Evolutionary conservation across 2,888 invertebrate species (phyloP).

Genomic region (Apamea sordens): DNA sequence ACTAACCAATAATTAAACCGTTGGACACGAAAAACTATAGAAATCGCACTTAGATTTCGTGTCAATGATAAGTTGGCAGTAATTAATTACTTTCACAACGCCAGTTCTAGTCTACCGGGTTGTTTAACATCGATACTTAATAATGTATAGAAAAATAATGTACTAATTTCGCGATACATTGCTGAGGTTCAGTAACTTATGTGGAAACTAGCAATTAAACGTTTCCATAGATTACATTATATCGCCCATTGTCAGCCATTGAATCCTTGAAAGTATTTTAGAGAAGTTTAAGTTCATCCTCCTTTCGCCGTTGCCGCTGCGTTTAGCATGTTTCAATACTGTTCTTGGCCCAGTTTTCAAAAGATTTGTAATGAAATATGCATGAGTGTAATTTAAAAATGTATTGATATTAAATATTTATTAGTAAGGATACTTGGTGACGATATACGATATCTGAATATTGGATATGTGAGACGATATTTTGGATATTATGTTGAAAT

Average conservation of each 20-base stretch:
- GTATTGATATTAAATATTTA: slow-evolving; percentile 32
- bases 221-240: slow-evolving; percentile 45
- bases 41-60: slow-evolving; percentile 57
- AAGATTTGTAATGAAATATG: slow-evolving; percentile 60
- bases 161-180: slow-evolving; percentile 22
- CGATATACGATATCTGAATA: slow-evolving; percentile 21
- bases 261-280: slow-evolving; percentile 64
- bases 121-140: slow-evolving; percentile 37
- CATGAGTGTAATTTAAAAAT: slow-evolving; percentile 48
- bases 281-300: slow-evolving; percentile 64
- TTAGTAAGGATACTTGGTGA: slow-evolving; percentile 7
- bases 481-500: slow-evolving; percentile 16
- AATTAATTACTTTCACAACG: slow-evolving; percentile 63
- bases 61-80: slow-evolving; percentile 53
- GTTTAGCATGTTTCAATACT: slow-evolving; percentile 67
- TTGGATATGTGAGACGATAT: slow-evolving; percentile 12
- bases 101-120: slow-evolving; percentile 52
- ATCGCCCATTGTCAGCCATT: slow-evolving; percentile 46
- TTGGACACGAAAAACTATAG: slow-evolving; percentile 51
- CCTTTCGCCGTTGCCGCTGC: slow-evolving; percentile 71
- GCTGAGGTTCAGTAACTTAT: slow-evolving; percentile 36
- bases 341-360: slow-evolving; percentile 77
- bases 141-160: slow-evolving; percentile 32
- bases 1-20: slow-evolving; percentile 22
- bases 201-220: slow-evolving; percentile 38